Base-by-base conservation (phyloP, 2,888 invertebrate genomes). In the Eupithecia insigniata region DNA sequence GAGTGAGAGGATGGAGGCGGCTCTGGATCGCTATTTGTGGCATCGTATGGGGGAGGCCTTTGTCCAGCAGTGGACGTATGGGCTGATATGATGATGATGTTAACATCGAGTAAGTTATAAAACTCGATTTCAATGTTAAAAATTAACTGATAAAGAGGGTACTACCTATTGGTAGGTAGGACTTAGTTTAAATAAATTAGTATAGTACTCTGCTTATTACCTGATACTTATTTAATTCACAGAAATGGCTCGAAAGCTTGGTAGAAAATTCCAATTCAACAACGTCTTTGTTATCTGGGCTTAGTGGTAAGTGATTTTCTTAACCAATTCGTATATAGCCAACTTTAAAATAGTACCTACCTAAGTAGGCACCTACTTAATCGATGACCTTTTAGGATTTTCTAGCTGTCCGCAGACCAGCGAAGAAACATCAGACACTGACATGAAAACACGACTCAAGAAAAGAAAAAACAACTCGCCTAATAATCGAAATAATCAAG, bases 231-330 rank as follows among this genome's bases (percentile, higher is more conserved):
- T 55, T 60, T 79, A 74, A 71, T 79, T 87, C 83, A 70, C 87
- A 92, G 92, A 81, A 86, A 88, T 90, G 92, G 92, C 81, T 92
- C 80, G 90, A 90, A 79, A 88, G 87, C 76, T 79, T 92, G 75
- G 81, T 86, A 36, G 92, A 92, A 85, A 85, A 85, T 70, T 88
- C 83, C 70, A 87, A 86, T 80, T 90, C 92, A 18, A 71, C 80
- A 76, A 78, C 83, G 72, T 91, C 90, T 67, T 55, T 87, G 66
- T 77, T 80, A 60, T 85, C 87, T 32, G 80, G 78, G 65, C 68
- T 78, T 67, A 80, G 78, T 72, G 76, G 72, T 77, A 70, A 76
- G 72, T 74, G 51, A 36, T 28, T 14, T 58, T 61, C 4, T 34
- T 5, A 30, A 28, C 14, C 14, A 3, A 22, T 22, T 51, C 43